These are phyloP conservation scores for Drosophila sordidula DNA, from an alignment of 2,888 invertebrate species.

Conservation along the genomic window DNA sequence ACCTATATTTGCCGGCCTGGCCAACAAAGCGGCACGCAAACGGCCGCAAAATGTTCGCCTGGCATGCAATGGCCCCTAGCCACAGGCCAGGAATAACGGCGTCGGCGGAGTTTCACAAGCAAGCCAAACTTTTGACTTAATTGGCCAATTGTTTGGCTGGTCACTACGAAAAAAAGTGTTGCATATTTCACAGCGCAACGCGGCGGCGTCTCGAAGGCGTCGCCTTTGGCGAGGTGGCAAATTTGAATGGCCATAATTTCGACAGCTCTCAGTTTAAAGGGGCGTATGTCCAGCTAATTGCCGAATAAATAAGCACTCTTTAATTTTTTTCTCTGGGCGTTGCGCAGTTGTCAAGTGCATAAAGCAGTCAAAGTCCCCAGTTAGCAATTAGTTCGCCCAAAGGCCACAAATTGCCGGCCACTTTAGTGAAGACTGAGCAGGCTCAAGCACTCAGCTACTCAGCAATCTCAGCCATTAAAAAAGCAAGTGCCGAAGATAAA, in stretches of 20 bases:
- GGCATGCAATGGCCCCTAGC: conserved; percentile 62
- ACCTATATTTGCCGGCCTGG: conserved; percentile 21
- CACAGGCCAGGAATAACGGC: neutral
- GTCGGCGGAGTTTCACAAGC: conserved; percentile 17
- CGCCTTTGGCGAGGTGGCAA: conserved; percentile 2
- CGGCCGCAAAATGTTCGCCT: conserved; percentile 61
- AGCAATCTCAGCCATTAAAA: conserved; percentile 9
- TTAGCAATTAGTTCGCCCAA: conserved; percentile 29
- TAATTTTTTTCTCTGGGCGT: conserved; percentile 3
- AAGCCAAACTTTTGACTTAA: conserved; percentile 67
- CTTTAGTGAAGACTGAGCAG: conserved; percentile 43
- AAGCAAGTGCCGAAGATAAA: no score
- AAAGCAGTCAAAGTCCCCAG: conserved; percentile 1
- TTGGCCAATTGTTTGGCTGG: conserved; percentile 67
- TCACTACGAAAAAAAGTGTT: conserved; percentile 57
- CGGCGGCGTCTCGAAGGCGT: conserved; percentile 28
- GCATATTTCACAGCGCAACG: conserved; percentile 52
- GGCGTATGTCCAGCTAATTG: conserved; percentile 54
- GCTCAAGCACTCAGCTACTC: conserved; percentile 3
- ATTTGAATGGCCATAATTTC: conserved; percentile 27
- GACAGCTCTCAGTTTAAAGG: conserved; percentile 31
- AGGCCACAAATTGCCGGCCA: conserved; percentile 51
- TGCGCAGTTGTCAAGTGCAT: conserved; percentile 10
- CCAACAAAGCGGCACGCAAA: conserved; percentile 64
- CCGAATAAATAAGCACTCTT: conserved; percentile 31